These are phyloP conservation scores for Belonocnema kinseyi DNA, from an alignment of 1,140 invertebrate species.

Conservation along the genomic window DNA sequence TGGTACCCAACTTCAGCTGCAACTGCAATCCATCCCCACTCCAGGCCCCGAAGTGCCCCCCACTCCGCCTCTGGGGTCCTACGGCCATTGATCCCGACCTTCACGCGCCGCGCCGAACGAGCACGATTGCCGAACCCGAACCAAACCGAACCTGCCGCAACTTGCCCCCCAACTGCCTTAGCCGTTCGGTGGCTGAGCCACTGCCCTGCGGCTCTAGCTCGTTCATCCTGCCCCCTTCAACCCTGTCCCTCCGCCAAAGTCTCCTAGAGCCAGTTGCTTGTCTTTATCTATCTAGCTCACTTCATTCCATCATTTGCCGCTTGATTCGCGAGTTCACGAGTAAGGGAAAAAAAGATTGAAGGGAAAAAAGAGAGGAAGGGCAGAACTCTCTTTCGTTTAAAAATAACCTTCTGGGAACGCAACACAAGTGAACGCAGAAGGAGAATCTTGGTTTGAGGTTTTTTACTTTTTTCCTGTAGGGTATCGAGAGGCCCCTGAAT, in stretches of 20 bases:
- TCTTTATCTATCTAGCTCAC: slow-evolving; percentile 29
- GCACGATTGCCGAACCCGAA: slow-evolving; percentile 70
- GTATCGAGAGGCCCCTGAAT: neutral
- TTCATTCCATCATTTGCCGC: slow-evolving; percentile 50
- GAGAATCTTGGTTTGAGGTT: slow-evolving; percentile 44
- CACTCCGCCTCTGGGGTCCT: slow-evolving; percentile 66
- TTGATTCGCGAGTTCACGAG: slow-evolving; percentile 50
- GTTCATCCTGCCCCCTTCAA: slow-evolving; percentile 35
- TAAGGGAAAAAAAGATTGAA: slow-evolving; percentile 49
- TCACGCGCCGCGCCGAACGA: slow-evolving; percentile 75
- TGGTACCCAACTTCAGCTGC: slow-evolving; percentile 70
- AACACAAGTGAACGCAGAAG: slow-evolving; percentile 44
- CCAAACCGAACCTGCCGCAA: slow-evolving; percentile 63
- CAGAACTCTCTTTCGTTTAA: slow-evolving; percentile 55
- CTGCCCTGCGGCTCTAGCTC: slow-evolving; percentile 36
- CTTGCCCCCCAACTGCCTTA: slow-evolving; percentile 43
- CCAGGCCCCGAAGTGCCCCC: slow-evolving; percentile 35
- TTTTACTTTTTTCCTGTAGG: slow-evolving; percentile 32
- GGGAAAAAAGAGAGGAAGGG: slow-evolving; percentile 47
- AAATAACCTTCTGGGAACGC: slow-evolving; percentile 62
- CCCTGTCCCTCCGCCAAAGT: slow-evolving; percentile 4
- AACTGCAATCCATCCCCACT: slow-evolving; percentile 43
- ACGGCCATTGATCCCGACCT: slow-evolving; percentile 76
- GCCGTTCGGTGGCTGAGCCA: slow-evolving; percentile 26
- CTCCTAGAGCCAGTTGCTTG: slow-evolving; percentile 29